Evolutionary conservation across 2,888 invertebrate genomes (phyloP), one percentile per base, ranked within the genome.

Genomic region (Tetragonula carbonaria): DNA sequence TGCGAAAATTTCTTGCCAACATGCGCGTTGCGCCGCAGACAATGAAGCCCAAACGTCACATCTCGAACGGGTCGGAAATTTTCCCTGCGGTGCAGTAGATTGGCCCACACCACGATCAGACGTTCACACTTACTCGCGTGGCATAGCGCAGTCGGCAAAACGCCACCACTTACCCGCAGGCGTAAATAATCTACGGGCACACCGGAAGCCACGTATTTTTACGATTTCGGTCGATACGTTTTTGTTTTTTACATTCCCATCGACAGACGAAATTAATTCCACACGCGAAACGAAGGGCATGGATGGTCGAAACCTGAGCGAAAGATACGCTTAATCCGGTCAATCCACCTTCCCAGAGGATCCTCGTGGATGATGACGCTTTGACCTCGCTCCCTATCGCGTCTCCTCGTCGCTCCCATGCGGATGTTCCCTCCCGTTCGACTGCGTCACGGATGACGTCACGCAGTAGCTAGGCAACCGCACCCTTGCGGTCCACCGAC

Each of bases 391-490:
- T 81, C 62, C 78, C 70, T 55, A 74, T 85, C 80, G 68, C 80
- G 45, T 23, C 75, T 83, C 86, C 82, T 72, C 74, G 81, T 85
- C 85, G 14, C 74, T 23, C 23, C 74, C 71, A 51, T 55, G 73
- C 38, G 80, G 82, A 65, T 78, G 71, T 74, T 84, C 80, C 87
- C 86, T 87, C 88, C 77, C 74, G 76, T 84, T 90, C 86, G 79
- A 88, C 80, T 90, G 88, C 91, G 90, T 92, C 90, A 89, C 87
- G 83, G 85, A 85, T 91, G 91, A 91, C 91, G 92, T 92, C 92
- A 92, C 90, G 92, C 90, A 90, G 77, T 90, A 90, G 74, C 90
- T 88, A 91, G 88, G 91, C 91, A 92, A 91, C 91, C 88, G 84
- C 90, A 87, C 88, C 90, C 92, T 88, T 87, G 84, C 90, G 87